Conservation (phyloP, 2,797 vertebrate species). For the Enteromius unitaeniatus region DNA sequence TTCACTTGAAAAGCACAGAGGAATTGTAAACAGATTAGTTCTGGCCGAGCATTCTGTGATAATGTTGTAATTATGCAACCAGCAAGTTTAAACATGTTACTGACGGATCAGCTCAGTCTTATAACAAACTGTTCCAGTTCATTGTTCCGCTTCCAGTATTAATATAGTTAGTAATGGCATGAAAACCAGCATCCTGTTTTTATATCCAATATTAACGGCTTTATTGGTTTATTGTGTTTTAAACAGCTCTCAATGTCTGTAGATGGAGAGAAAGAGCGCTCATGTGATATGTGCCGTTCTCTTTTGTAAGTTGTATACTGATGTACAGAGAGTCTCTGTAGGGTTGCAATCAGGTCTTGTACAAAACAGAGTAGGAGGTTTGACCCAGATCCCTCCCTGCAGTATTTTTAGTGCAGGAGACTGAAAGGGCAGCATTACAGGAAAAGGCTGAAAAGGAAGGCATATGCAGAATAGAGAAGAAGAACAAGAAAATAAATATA, state of each 20-base stretch:
- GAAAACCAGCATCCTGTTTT: neutral
- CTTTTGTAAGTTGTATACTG: slow-evolving; percentile 45
- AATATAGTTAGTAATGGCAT: neutral
- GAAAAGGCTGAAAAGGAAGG: slow-evolving; percentile 56
- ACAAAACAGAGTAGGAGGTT: slow-evolving; percentile 59
- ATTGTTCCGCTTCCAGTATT: slow-evolving; percentile 21
- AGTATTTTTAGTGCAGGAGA: slow-evolving; percentile 67
- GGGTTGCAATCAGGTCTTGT: slow-evolving; percentile 64
- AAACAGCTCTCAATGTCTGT: neutral
- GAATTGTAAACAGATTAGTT: slow-evolving; percentile 38
- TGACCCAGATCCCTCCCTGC: slow-evolving; percentile 72
- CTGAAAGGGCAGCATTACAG: slow-evolving; percentile 64
- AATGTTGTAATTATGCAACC: slow-evolving; percentile 45
- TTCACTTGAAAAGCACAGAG: neutral
- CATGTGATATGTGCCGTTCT: neutral
- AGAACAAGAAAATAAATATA: neutral
- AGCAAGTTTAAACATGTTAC: slow-evolving; percentile 50
- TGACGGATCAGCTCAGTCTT: slow-evolving; percentile 38
- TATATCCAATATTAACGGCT: neutral
- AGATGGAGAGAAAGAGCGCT: neutral
- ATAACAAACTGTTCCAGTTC: slow-evolving; percentile 37
- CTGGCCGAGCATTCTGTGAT: slow-evolving; percentile 14
- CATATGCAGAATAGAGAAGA: slow-evolving; percentile 53
- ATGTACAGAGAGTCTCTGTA: slow-evolving; percentile 24
- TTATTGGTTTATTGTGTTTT: neutral